A percentile compares a stretch with the other conserved stretches of the same genome.
These are phyloP conservation scores for Octodon degus DNA, from an alignment of 2,113 vertebrate species.

Conservation along the genomic window DNA sequence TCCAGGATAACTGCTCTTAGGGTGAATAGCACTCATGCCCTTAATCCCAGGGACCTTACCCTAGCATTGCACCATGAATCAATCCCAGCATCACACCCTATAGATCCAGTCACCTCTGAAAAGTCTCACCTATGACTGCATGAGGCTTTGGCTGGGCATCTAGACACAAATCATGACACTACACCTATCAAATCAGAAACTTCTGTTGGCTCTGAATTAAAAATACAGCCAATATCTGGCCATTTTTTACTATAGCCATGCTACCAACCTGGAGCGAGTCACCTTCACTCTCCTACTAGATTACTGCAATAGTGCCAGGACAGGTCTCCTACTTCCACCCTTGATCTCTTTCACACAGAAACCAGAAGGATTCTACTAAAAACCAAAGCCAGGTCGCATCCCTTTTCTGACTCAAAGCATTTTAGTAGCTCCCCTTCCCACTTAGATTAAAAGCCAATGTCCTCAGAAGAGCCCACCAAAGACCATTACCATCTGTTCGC, in stretches of 20 bases:
- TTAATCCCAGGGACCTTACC: not conserved
- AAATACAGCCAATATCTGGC: not conserved
- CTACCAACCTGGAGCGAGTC: not conserved
- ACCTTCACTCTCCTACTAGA: not conserved
- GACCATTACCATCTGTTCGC: not conserved
- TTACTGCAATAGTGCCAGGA: not conserved
- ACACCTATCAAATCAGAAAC: not conserved
- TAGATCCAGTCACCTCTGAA: not conserved
- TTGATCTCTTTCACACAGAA: not conserved
- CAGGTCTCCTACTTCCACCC: not conserved
- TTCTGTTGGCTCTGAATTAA: slow-evolving; percentile 5
- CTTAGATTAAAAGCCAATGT: slow-evolving; percentile 9
- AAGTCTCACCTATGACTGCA: not conserved
- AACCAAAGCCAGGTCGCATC: not conserved
- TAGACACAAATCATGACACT: not conserved
- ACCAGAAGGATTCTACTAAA: not conserved
- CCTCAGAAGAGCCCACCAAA: not conserved
- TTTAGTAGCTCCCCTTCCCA: not conserved
- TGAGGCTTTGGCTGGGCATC: not conserved
- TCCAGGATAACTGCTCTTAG: not conserved
- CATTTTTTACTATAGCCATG: not conserved
- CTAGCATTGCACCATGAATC: not conserved
- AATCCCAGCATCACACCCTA: not conserved
- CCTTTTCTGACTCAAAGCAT: not conserved
- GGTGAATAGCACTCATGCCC: not conserved